Percentiles rank a stretch among this genome's conserved stretches.
These are phyloP conservation scores for Hydrolagus affinis DNA, from an alignment of 2,113 vertebrate genomes.

Conservation along the genomic window DNA sequence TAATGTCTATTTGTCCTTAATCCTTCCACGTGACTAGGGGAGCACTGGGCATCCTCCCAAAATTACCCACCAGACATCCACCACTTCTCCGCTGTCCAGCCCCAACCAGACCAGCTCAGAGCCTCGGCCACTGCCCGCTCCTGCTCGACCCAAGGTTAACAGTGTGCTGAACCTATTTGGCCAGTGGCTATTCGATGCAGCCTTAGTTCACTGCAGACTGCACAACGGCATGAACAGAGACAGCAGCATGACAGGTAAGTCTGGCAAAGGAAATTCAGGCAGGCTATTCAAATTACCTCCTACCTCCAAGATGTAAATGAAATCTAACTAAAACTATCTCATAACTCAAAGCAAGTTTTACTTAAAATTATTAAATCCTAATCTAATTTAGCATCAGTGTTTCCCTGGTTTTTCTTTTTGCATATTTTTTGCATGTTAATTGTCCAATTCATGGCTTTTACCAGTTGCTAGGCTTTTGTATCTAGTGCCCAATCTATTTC, in stretches of 20 bases:
- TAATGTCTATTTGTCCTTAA: background rate
- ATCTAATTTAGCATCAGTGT: slow-evolving; percentile 46
- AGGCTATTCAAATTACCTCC: slow-evolving; percentile 48
- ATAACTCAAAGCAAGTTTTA: slow-evolving; percentile 14
- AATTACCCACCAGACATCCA: slow-evolving; percentile 74
- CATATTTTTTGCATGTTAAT: slow-evolving; percentile 68
- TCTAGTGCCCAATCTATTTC: slow-evolving; percentile 58
- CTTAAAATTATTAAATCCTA: slow-evolving; percentile 40
- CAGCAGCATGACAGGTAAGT: slow-evolving; percentile 93
- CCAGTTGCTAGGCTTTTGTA: slow-evolving; percentile 59
- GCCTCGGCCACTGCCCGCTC: slow-evolving; percentile 80
- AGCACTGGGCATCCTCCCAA: slow-evolving; percentile 72
- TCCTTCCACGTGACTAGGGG: slow-evolving; percentile 49
- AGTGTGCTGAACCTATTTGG: slow-evolving; percentile 95
- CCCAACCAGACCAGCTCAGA: slow-evolving; percentile 87
- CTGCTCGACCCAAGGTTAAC: slow-evolving; percentile 86
- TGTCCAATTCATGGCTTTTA: slow-evolving; percentile 60
- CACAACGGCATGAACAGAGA: slow-evolving; percentile 89
- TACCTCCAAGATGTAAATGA: slow-evolving; percentile 64
- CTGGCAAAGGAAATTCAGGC: slow-evolving; percentile 36
- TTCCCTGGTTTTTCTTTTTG: slow-evolving; percentile 49
- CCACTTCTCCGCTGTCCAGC: slow-evolving; percentile 81
- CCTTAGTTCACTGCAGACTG: slow-evolving; percentile 92
- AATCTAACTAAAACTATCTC: slow-evolving; percentile 6
- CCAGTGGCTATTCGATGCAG: slow-evolving; percentile 91